Evolutionary conservation across 2,113 vertebrate genomes (phyloP).

Genomic region (Solea senegalensis): DNA sequence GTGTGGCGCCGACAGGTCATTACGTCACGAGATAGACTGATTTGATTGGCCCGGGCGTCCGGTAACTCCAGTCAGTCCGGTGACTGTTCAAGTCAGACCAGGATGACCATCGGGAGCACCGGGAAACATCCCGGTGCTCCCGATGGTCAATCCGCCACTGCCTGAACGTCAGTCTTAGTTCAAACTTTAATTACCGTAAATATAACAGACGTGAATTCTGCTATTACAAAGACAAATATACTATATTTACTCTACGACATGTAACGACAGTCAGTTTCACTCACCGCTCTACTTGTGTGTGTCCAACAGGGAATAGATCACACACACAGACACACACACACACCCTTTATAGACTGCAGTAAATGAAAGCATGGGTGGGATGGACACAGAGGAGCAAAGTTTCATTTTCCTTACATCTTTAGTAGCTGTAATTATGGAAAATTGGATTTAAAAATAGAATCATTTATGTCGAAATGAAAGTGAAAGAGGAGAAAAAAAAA

Average conservation of each 20-base stretch:
- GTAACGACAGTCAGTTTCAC: neutral
- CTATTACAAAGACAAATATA: neutral
- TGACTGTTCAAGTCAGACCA: no score
- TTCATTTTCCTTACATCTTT: slow-evolving; percentile 15
- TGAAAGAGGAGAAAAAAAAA: neutral
- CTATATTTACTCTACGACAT: neutral
- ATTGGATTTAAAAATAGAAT: neutral
- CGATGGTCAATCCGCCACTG: no score
- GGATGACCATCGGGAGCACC: no score
- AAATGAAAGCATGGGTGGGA: slow-evolving; percentile 48
- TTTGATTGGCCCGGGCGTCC: no score
- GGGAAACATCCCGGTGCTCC: no score
- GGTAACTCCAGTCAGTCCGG: no score
- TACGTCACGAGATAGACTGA: no score
- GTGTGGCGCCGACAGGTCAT: no score
- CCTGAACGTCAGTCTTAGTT: no score
- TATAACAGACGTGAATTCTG: no score
- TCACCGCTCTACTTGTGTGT: neutral
- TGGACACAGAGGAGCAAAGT: neutral
- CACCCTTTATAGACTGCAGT: slow-evolving; percentile 1
- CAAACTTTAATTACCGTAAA: neutral
- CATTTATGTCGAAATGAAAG: neutral
- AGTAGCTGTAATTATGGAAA: neutral
- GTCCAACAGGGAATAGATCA: neutral
- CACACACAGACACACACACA: fast-evolving